A percentile compares a stretch with the other conserved stretches of the same genome.
phyloP scores from a whole-genome alignment of 2,113 vertebrate species.

The Notarius quadriscutis region DNA sequence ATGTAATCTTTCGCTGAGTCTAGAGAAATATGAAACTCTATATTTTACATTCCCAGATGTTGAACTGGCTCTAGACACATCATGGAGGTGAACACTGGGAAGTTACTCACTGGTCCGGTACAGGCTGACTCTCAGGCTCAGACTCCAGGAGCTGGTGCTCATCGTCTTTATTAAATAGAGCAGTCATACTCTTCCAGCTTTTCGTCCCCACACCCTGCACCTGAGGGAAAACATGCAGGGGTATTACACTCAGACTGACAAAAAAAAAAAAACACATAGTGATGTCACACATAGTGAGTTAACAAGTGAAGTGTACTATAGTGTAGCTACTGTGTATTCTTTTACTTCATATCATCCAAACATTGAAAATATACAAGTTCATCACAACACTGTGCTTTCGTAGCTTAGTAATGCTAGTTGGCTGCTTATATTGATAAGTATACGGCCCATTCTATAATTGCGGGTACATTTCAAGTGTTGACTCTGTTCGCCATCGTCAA shows the following conservation, averaged over 20 bases:
- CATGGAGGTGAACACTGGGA: neutral
- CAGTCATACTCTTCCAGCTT: constrained; percentile 85
- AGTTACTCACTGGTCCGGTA: constrained; percentile 84
- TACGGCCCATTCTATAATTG: no score
- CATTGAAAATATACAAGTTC: neutral
- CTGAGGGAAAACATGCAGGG: constrained; percentile 65
- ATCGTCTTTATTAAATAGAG: constrained; percentile 89
- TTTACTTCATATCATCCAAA: neutral
- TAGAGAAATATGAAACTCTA: neutral
- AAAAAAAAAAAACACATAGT: no score
- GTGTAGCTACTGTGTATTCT: neutral
- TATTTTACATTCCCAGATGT: neutral
- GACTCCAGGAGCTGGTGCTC: constrained; percentile 84
- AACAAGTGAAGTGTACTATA: neutral
- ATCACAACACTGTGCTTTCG: neutral
- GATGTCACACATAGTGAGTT: neutral
- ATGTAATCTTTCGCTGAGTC: neutral
- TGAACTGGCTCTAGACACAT: neutral
- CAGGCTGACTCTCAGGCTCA: constrained; percentile 72
- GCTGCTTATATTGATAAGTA: rapidly evolving
- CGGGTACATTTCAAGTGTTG: no score
- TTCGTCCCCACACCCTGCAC: constrained; percentile 86
- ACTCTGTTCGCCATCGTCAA: no score
- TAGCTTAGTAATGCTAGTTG: neutral
- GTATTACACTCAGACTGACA: no score